These are phyloP conservation scores for Apostichopus japonicus DNA, from an alignment of 35 echinoderm and acorn worm species.

Conservation along the genomic window DNA sequence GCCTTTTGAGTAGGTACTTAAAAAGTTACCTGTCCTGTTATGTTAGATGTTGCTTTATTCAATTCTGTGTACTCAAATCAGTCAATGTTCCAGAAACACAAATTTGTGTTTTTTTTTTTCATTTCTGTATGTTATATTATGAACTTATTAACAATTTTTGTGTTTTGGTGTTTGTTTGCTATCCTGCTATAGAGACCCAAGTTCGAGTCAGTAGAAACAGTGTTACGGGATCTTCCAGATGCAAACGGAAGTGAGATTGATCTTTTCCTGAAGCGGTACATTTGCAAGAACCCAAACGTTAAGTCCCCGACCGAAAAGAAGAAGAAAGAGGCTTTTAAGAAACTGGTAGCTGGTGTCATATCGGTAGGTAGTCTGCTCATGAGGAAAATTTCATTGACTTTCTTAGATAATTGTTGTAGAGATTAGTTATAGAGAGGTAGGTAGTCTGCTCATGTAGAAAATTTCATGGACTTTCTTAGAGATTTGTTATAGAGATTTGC, in stretches of 20 bases:
- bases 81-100: too few relatives aligned
- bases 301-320: slow-evolving; percentile 63
- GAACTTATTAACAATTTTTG: too few relatives aligned
- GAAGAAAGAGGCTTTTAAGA: slow-evolving; percentile 73
- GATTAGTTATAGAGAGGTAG: neutral
- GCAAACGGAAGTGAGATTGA: slow-evolving; percentile 10
- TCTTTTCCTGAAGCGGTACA: slow-evolving; percentile 4
- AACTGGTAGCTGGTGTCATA: slow-evolving; percentile 47
- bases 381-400: neutral
- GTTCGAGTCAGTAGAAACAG: slow-evolving; percentile 25
- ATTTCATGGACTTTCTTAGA: too few relatives aligned
- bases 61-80: too few relatives aligned
- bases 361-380: slow-evolving; percentile 34
- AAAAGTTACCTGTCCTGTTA: too few relatives aligned
- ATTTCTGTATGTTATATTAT: too few relatives aligned
- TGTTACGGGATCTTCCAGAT: slow-evolving; percentile 20
- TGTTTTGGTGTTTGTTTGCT: neutral
- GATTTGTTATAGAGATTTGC: too few relatives aligned
- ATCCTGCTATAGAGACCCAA: slow-evolving; percentile 29
- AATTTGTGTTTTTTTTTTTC: too few relatives aligned
- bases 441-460: neutral
- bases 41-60: too few relatives aligned
- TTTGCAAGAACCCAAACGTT: neutral
- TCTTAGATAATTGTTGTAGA: too few relatives aligned
- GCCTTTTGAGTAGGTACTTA: too few relatives aligned